A percentile compares a stretch with the other conserved stretches of the same genome.
phyloP scores from a whole-genome alignment of 2,797 vertebrate species.

The Chaunax sp. region DNA sequence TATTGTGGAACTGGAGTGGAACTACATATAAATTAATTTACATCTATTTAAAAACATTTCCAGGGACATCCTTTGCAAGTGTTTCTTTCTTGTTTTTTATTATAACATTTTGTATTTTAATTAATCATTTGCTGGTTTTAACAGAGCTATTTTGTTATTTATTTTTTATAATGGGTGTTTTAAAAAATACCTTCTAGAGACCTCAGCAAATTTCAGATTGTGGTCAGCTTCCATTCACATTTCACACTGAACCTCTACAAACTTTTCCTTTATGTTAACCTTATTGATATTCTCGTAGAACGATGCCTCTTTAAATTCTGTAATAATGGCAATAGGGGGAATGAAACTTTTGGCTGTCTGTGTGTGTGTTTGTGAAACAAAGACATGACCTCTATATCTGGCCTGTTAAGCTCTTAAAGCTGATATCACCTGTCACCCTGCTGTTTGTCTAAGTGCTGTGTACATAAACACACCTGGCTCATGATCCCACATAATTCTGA shows the following conservation, averaged over 20 bases:
- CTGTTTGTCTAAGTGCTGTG: slow-evolving; percentile 73
- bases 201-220: slow-evolving; percentile 3
- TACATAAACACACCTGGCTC: slow-evolving; percentile 77
- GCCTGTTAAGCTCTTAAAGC: slow-evolving; percentile 71
- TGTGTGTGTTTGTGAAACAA: slow-evolving; percentile 61
- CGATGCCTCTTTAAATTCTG: slow-evolving; percentile 26
- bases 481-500: slow-evolving; percentile 70
- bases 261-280: slow-evolving; percentile 4
- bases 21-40: slow-evolving; percentile 58
- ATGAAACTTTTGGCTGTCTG: slow-evolving; percentile 39
- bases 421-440: slow-evolving; percentile 72
- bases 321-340: slow-evolving; percentile 10
- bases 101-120: slow-evolving; percentile 62
- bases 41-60: slow-evolving; percentile 54
- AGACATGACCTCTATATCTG: slow-evolving; percentile 69
- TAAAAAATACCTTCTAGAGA: background rate
- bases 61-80: slow-evolving; percentile 63
- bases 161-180: slow-evolving; percentile 8
- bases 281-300: slow-evolving; percentile 16
- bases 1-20: slow-evolving; percentile 10
- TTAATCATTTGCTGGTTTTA: slow-evolving; percentile 51
- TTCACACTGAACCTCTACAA: background rate
- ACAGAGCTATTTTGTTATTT: background rate
- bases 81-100: slow-evolving; percentile 49
- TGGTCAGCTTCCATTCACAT: slow-evolving; percentile 3